Conservation (phyloP, 2,113 vertebrate species). For the Phycodurus eques region DNA sequence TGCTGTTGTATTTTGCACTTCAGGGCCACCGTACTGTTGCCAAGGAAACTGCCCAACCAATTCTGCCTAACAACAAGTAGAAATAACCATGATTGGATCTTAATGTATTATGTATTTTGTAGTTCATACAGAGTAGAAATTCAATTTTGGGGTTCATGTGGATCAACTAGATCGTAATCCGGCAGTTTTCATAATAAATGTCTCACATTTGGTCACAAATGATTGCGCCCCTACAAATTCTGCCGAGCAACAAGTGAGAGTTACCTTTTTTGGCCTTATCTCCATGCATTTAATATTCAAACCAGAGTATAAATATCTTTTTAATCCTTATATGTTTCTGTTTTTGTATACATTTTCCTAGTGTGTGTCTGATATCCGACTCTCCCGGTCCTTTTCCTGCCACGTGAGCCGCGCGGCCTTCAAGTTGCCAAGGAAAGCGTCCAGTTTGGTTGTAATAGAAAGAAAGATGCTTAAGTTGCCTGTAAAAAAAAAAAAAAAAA, state of each 20-base stretch:
- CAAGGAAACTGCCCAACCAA: no score
- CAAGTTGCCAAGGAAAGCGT: background rate
- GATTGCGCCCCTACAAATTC: background rate
- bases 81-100: background rate
- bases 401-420: background rate
- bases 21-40: no score
- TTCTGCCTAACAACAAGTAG: background rate
- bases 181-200: no score
- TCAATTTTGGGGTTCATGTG: no score
- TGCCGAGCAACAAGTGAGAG: background rate
- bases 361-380: no score
- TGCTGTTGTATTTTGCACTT: no score
- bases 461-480: background rate
- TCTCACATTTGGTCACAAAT: background rate
- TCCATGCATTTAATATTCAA: background rate
- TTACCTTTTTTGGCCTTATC: background rate
- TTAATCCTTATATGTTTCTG: no score
- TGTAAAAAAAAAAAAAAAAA: background rate
- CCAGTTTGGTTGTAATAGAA: background rate
- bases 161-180: no score
- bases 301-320: no score
- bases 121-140: no score
- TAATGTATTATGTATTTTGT: background rate
- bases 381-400: background rate
- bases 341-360: background rate